Evolutionary conservation across 1,140 invertebrate species (phyloP).

Genomic region (Meloidogyne floridensis): DNA sequence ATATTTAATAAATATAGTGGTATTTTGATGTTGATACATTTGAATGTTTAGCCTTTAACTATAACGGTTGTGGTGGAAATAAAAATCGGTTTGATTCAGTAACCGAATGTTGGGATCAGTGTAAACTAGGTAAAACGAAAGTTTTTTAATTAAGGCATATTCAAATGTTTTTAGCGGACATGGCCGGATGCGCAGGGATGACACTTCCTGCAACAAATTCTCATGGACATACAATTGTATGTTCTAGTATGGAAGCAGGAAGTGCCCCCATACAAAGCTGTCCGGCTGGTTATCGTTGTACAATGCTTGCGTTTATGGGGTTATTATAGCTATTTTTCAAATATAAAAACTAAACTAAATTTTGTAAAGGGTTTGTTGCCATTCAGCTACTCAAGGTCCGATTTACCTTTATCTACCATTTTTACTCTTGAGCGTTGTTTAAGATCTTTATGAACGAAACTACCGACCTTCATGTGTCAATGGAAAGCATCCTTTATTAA

Average conservation of each 20-base stretch:
- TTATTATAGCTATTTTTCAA: not conserved
- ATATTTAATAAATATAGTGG: slow-evolving; percentile 26
- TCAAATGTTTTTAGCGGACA: slow-evolving; percentile 36
- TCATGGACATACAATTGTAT: slow-evolving; percentile 37
- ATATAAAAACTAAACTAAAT: not conserved
- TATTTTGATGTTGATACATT: slow-evolving; percentile 43
- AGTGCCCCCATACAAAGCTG: not conserved
- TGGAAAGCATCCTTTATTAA: slow-evolving; percentile 1
- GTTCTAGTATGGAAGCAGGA: slow-evolving; percentile 13
- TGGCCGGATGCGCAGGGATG: slow-evolving; percentile 37
- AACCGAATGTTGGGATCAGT: slow-evolving; percentile 35
- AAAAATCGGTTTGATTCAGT: slow-evolving; percentile 36
- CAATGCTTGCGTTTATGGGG: slow-evolving; percentile 37
- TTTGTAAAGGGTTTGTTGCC: slow-evolving; percentile 33
- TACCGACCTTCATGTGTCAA: slow-evolving; percentile 26
- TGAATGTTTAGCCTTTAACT: slow-evolving; percentile 42
- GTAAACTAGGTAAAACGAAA: slow-evolving; percentile 30
- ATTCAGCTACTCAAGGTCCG: slow-evolving; percentile 30
- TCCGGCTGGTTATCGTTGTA: slow-evolving; percentile 36
- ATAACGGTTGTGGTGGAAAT: slow-evolving; percentile 47
- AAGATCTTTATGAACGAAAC: slow-evolving; percentile 30
- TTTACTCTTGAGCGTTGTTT: not conserved
- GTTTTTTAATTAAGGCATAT: not conserved
- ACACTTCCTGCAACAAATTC: slow-evolving; percentile 30
- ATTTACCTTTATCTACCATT: not conserved